Evolutionary conservation across 1,140 invertebrate species (phyloP).

Genomic region (Oreohelix idahoensis): DNA sequence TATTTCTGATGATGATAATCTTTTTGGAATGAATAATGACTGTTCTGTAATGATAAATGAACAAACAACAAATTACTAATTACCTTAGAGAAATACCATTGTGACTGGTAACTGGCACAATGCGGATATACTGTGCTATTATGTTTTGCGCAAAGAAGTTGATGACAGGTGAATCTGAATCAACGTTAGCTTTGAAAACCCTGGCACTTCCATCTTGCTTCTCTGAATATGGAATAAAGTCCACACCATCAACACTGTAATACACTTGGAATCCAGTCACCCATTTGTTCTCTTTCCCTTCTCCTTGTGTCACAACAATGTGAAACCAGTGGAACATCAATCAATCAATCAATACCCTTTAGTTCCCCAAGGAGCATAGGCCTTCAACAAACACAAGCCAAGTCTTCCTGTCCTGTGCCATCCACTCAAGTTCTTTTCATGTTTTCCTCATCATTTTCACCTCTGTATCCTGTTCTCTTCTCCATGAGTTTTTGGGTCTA

Average conservation of each 20-base stretch:
- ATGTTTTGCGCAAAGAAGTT: conserved; percentile 50
- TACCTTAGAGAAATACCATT: conserved; percentile 15
- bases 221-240: conserved; percentile 51
- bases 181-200: conserved; percentile 51
- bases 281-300: conserved; percentile 55
- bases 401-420: no score
- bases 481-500: no score
- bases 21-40: no score
- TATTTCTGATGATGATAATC: no score
- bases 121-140: conserved; percentile 3
- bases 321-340: no score
- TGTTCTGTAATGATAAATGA: no score
- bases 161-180: conserved; percentile 45
- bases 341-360: no score
- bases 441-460: no score
- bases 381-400: no score
- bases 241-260: conserved; percentile 64
- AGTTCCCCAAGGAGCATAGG: no score
- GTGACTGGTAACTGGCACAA: conserved; percentile 7
- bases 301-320: conserved; percentile 58
- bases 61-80: neutral
- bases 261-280: conserved; percentile 65
- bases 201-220: conserved; percentile 42
- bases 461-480: no score
- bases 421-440: no score